Base-by-base conservation (phyloP, 37 sponge, comb jelly and placozoan species). In the Ianthella basta region DNA sequence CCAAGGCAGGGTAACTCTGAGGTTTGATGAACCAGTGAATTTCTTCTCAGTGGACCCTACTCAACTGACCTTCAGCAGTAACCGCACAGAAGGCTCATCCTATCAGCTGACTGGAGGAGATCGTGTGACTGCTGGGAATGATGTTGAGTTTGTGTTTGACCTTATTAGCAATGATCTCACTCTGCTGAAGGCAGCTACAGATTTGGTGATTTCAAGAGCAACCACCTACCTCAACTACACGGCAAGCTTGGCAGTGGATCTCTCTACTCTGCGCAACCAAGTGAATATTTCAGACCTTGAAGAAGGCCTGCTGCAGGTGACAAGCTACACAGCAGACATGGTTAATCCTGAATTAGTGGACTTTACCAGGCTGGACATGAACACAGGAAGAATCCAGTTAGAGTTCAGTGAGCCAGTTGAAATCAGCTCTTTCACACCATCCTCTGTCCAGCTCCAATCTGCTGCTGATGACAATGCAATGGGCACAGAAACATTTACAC, bases 1-100 rank as follows among this genome's bases (percentile, higher is more conserved):
- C 79, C 83, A 21, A 33, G 92, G 89, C 18, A 59, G 72, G 18
- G 50, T 97, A 25, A 80, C 65, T 12, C 84, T 97, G 27, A 54
- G 68, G 4, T 97, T 97, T 83, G 88, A 91, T 80, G 97, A 97
- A 70, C 92, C 97, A 38, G 89, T 97, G 54, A 86, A 57, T 27
- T 80, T 59, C 54, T 68, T 38, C 50, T 32, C 37, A 25, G 67
- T 94, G 10, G 81, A 79, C 32, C 38, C 69, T 1, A 83, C 60
- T 36, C 74, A 89, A 27, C 86, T 93, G 13, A 93, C 94, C 12
- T 79, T 89, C 54, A 84, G 85, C 66, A 72, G 79, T 25, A 72
- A 68, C 85, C 36, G 15, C 32, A 57, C 73, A 38, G 55, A 84
- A 64, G 86, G 72, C 19, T 79, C 68, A 5, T 16, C 75, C 3